Evolutionary conservation across 2,888 invertebrate genomes (phyloP).

Genomic region (Yponomeuta evonymella): DNA sequence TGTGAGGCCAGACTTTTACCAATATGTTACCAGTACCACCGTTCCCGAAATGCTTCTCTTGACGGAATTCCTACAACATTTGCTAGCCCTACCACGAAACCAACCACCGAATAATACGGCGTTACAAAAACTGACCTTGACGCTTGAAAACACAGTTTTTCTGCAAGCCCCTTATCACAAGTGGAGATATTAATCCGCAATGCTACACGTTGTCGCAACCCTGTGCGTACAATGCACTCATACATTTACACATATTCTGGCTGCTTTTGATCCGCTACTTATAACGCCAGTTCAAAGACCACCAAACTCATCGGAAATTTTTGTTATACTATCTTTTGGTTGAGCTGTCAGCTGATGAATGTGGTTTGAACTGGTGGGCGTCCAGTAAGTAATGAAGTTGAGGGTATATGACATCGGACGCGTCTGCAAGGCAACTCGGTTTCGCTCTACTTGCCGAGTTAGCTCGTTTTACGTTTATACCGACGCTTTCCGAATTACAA

Average conservation of each 20-base stretch:
- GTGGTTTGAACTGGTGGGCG: neutral
- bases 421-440: slow-evolving; percentile 35
- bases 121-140: slow-evolving; percentile 46
- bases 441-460: slow-evolving; percentile 57
- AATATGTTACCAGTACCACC: too few relatives aligned
- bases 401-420: slow-evolving; percentile 39
- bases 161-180: slow-evolving; percentile 44
- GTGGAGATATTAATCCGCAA: slow-evolving; percentile 59
- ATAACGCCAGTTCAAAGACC: neutral
- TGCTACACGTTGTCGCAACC: slow-evolving; percentile 36
- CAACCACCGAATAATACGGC: neutral
- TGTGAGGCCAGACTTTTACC: too few relatives aligned
- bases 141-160: slow-evolving; percentile 32
- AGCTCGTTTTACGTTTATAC: too few relatives aligned
- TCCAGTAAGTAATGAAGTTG: neutral
- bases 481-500: too few relatives aligned
- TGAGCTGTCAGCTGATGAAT: neutral
- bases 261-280: neutral
- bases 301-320: neutral
- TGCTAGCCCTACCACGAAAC: neutral
- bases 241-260: neutral
- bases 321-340: neutral
- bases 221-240: neutral
- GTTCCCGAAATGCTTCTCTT: too few relatives aligned
- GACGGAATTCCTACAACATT: too few relatives aligned